Conservation (phyloP, 2,888 invertebrate species). For the Lasius platythorax region DNA sequence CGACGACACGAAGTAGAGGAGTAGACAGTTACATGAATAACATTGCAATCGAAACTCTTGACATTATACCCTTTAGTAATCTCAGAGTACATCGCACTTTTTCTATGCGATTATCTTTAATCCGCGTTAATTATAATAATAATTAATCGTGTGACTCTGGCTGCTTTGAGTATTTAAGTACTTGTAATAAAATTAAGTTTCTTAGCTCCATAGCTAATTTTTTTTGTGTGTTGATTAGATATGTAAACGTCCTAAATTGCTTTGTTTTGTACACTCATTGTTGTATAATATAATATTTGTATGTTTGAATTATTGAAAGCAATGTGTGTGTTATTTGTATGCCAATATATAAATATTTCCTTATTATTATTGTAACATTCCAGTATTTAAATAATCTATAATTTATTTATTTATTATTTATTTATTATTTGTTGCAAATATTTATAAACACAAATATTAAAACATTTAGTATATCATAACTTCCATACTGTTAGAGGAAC, state of each 20-base stretch:
- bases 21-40: background rate
- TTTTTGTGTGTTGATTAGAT: background rate
- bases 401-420: background rate
- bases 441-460: background rate
- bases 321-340: background rate
- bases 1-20: background rate
- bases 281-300: background rate
- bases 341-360: background rate
- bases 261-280: background rate
- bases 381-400: background rate
- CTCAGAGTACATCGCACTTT: background rate
- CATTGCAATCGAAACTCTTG: background rate
- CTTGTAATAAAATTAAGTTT: background rate
- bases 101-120: constrained; percentile 4
- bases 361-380: background rate
- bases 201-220: background rate
- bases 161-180: background rate
- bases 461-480: background rate
- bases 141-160: background rate
- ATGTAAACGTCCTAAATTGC: background rate
- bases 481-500: background rate
- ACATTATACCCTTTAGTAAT: background rate
- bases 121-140: background rate
- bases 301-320: background rate
- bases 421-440: background rate